Base-by-base conservation (phyloP, 2,797 vertebrate genomes). In the Platyrinchus mystaceus region DNA sequence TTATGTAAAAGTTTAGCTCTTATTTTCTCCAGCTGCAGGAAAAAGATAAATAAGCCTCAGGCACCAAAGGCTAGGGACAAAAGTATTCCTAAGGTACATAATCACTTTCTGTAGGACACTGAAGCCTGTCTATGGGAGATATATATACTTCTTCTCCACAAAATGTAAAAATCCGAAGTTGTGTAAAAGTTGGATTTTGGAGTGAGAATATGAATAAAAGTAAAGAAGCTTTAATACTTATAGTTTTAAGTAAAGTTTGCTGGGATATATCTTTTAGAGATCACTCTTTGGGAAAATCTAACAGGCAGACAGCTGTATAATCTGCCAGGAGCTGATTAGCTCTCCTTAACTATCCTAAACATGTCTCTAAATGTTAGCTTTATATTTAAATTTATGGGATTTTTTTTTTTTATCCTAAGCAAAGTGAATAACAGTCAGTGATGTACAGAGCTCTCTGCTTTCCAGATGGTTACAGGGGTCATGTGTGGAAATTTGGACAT, bases 121-220 rank as follows among this genome's bases (percentile, higher is more conserved):
- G 30, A 80, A 89, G 37, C 6, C 20, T 41, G 7, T 60, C 41
- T 47, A 4, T 52, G 17, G 22, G 8, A 84, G 18, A 50, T 22
- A 56, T 1, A 46, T 22, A 56, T 1, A 36, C 0, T 1, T 84
- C 49, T 50, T 77, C 23, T 56, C 16, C 39, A 46, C 0, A 22
- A 88, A 84, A 71, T 34, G 2, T 18, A 53, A 30, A 88, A 44
- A n/a, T 56, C 24, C 30, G 4, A 37, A 39, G 21, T 9, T 62
- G 5, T 50, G 13, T 86, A 41, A 53, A 74, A 46, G 8, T 34
- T 50, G 28, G 3, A 2, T 20, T 87, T 76, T 85, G 52, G 16
- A 63, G 12, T 59, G 6, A 60, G 22, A 47, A 34, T 49, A 67
- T 6, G 26, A 47, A 39, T 30, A 55, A 56, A 76, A 6, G 7